Conservation (phyloP, 2,113 vertebrate species). For the Gymnarchus niloticus region DNA sequence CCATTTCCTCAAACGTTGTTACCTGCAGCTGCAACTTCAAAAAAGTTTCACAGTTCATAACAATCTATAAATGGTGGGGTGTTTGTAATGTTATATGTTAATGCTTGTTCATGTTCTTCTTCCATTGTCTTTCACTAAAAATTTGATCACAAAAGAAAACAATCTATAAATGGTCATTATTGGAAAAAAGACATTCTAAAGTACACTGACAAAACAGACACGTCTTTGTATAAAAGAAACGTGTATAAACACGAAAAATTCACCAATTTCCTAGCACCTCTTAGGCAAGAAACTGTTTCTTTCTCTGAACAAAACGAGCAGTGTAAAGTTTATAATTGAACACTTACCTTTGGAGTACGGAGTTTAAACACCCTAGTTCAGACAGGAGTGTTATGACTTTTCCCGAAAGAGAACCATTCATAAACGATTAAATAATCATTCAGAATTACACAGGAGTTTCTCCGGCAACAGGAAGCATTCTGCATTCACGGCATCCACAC, state of each 20-base stretch:
- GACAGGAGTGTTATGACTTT: background rate
- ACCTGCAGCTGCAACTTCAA: background rate
- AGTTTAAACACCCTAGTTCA: background rate
- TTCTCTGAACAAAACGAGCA: too few relatives aligned
- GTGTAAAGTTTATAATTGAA: background rate
- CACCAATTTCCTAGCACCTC: background rate
- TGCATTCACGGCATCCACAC: background rate
- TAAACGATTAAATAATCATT: background rate
- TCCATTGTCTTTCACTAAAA: too few relatives aligned
- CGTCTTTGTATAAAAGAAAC: background rate
- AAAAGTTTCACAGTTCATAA: background rate
- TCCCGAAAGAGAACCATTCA: background rate
- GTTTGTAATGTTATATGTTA: too few relatives aligned
- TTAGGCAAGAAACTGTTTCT: background rate
- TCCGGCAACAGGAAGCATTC: background rate
- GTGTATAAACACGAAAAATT: background rate
- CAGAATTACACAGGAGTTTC: background rate
- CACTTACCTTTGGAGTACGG: background rate
- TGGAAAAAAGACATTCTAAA: background rate
- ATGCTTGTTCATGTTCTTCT: too few relatives aligned
- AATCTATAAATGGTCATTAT: background rate
- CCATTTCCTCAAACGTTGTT: background rate
- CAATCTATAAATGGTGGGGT: background rate
- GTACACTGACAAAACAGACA: background rate
- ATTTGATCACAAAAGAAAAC: too few relatives aligned